phyloP scores from a whole-genome alignment of 2,113 vertebrate genomes.

The Neomonachus schauinslandi region DNA sequence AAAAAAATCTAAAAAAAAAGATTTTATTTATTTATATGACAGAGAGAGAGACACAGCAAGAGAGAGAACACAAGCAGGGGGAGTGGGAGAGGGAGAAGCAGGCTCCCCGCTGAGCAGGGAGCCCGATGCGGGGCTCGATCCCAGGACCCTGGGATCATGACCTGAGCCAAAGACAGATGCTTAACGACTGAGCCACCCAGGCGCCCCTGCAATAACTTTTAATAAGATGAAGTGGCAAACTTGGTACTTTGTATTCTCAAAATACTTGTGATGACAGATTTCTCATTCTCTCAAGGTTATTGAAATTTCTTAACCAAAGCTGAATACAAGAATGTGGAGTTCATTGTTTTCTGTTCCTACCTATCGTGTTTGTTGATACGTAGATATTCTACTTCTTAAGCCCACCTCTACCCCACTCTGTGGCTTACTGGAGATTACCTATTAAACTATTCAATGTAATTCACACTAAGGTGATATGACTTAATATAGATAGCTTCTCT shows the following conservation, averaged over 20 bases:
- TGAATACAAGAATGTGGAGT: background rate
- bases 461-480: background rate
- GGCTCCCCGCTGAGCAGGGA: too few relatives aligned
- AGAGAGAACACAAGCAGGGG: too few relatives aligned
- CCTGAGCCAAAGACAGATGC: too few relatives aligned
- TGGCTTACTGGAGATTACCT: background rate
- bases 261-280: too few relatives aligned
- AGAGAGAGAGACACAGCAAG: too few relatives aligned
- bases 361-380: accelerated
- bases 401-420: background rate
- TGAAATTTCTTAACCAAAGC: background rate
- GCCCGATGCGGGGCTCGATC: too few relatives aligned
- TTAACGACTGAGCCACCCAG: too few relatives aligned
- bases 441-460: background rate
- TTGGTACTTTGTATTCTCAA: background rate
- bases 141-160: too few relatives aligned
- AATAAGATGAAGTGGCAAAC: background rate
- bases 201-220: too few relatives aligned
- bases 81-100: too few relatives aligned
- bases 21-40: too few relatives aligned
- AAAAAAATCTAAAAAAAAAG: too few relatives aligned
- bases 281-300: background rate
- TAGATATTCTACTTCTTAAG: background rate
- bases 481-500: background rate
- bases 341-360: background rate